Conservation (phyloP, 1,140 invertebrate species). For the Dinothrombium tinctorium region DNA sequence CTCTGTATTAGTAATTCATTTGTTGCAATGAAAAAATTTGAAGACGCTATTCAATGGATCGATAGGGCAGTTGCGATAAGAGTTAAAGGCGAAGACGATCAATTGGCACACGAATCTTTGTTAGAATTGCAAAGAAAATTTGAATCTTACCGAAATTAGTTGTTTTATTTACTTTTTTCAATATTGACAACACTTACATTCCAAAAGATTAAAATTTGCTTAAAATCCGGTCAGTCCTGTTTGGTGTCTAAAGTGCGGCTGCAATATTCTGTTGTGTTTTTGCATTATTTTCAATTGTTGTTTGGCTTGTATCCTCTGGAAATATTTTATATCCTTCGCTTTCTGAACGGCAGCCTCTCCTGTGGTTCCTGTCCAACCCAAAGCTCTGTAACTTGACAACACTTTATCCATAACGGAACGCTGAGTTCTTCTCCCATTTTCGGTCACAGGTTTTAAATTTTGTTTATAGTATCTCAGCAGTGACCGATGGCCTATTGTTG, state of each 20-base stretch:
- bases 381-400: constrained; percentile 48
- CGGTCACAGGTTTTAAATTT: constrained; percentile 28
- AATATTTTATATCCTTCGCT: constrained; percentile 54
- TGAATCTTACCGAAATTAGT: no score
- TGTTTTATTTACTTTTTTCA: no score
- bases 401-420: constrained; percentile 21
- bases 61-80: constrained; percentile 24
- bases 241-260: background rate
- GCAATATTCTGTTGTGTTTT: constrained; percentile 44
- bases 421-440: background rate
- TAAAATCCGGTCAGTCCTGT: no score
- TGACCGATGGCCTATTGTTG: constrained; percentile 66
- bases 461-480: constrained; percentile 48
- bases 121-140: no score
- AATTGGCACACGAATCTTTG: constrained; percentile 13
- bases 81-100: constrained; percentile 20
- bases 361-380: constrained; percentile 51
- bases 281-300: constrained; percentile 45
- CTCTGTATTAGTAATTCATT: constrained; percentile 37
- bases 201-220: no score
- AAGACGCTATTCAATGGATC: constrained; percentile 20
- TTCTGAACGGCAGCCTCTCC: constrained; percentile 38
- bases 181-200: no score
- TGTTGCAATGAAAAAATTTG: background rate
- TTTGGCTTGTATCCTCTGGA: constrained; percentile 54